Conservation (phyloP, 2,888 invertebrate genomes). For the Tanaodytes sp. region DNA sequence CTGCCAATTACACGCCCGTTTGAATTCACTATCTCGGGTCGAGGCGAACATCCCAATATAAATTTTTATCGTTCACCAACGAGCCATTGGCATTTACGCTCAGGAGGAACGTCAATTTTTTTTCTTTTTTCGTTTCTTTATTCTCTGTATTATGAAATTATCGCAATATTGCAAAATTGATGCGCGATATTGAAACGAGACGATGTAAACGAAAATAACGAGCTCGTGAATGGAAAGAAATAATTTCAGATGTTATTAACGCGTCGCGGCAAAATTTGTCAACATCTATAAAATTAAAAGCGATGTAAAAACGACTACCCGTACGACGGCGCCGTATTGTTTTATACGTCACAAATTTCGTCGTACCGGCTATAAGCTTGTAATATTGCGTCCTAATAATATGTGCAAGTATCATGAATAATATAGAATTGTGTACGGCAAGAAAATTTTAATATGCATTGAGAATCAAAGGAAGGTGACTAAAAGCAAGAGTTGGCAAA, state of each 20-base stretch:
- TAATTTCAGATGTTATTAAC: neutral
- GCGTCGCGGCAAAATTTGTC: neutral
- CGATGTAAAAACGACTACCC: too few species aligned
- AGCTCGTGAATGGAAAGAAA: constrained; percentile 15
- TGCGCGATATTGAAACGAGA: constrained; percentile 28
- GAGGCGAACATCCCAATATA: constrained; percentile 66
- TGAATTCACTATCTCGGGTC: constrained; percentile 71
- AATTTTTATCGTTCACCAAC: constrained; percentile 62
- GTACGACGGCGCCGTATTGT: too few species aligned
- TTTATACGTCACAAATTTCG: too few species aligned
- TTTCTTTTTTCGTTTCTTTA: too few species aligned
- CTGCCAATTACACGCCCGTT: constrained; percentile 73
- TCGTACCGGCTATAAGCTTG: too few species aligned
- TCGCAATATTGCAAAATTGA: constrained; percentile 39
- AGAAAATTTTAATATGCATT: too few species aligned
- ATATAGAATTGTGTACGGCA: too few species aligned
- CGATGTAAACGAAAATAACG: constrained; percentile 32
- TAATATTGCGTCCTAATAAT: too few species aligned
- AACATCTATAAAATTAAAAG: constrained; percentile 40
- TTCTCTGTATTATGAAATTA: constrained; percentile 47
- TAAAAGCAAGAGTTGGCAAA: too few species aligned
- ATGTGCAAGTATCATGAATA: too few species aligned
- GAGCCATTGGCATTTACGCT: constrained; percentile 47
- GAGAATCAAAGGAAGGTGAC: too few species aligned
- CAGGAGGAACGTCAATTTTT: constrained; percentile 27